phyloP scores from a whole-genome alignment of 64 coral and sea anemone genomes.

The Pachyseris speciosa region DNA sequence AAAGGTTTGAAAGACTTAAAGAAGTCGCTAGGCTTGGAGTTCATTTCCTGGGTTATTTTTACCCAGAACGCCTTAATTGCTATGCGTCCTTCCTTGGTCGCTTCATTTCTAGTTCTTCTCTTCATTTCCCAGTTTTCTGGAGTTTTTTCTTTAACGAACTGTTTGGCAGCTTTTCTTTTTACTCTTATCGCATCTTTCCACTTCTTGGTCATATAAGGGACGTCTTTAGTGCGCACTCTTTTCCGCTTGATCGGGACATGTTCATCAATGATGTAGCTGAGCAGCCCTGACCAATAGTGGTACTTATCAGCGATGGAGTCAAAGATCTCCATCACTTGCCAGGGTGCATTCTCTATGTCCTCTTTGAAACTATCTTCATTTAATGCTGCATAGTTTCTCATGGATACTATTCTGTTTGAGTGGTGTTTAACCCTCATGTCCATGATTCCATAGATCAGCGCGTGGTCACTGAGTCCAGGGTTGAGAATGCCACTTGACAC shows the following conservation, averaged over 20 bases:
- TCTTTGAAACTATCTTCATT: slow-evolving; percentile 9
- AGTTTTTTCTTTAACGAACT: slow-evolving; percentile 2
- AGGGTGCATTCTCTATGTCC: background rate
- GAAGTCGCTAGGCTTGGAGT: slow-evolving; percentile 24
- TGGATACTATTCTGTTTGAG: background rate
- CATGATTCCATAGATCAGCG: slow-evolving; percentile 37
- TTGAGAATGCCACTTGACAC: slow-evolving; percentile 36
- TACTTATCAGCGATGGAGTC: background rate
- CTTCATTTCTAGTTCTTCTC: slow-evolving; percentile 10
- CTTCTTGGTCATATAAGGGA: slow-evolving; percentile 11
- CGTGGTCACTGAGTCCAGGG: slow-evolving; percentile 21
- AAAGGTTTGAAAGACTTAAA: slow-evolving; percentile 33
- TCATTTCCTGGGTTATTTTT: too few species aligned
- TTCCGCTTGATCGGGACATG: background rate
- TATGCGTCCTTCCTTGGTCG: background rate
- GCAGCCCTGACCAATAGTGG: background rate
- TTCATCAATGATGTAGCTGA: background rate
- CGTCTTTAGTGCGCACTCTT: background rate
- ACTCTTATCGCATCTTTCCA: slow-evolving; percentile 32
- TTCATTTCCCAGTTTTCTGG: background rate
- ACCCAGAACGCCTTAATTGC: slow-evolving; percentile 26
- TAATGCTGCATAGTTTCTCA: background rate
- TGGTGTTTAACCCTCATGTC: slow-evolving; percentile 26
- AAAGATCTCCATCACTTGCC: background rate
- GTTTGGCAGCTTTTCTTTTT: slow-evolving; percentile 1